Evolutionary conservation across 2,797 vertebrate genomes (phyloP).

Genomic region (Rhinoraja longicauda): DNA sequence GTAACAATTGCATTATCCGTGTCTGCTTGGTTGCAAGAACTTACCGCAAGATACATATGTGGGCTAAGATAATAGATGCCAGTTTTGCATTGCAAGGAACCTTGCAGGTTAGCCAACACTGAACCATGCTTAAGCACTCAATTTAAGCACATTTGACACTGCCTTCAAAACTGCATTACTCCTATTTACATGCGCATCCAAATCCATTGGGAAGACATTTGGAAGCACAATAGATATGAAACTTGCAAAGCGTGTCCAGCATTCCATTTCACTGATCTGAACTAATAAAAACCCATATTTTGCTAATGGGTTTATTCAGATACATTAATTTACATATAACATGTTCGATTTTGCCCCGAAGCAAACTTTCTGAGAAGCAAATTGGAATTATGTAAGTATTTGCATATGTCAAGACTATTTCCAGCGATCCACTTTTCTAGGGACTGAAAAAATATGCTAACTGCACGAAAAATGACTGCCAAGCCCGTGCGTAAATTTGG

Average conservation of each 20-base stretch:
- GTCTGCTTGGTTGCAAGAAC: not conserved
- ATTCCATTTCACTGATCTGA: not conserved
- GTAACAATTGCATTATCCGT: not conserved
- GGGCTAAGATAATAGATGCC: not conserved
- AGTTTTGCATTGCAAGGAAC: not conserved
- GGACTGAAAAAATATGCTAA: not conserved
- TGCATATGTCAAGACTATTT: constrained; percentile 25
- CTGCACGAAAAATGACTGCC: not conserved
- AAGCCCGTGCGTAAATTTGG: not conserved
- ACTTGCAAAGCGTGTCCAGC: not conserved
- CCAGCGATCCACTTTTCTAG: not conserved
- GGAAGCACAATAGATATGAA: not conserved
- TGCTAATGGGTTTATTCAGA: not conserved
- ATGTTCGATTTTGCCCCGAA: not conserved
- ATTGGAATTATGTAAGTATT: not conserved
- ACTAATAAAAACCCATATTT: not conserved
- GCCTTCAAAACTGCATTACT: not conserved
- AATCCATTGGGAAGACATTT: not conserved
- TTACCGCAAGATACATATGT: not conserved
- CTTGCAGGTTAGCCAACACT: not conserved
- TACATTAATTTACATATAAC: not conserved
- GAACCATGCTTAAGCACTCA: not conserved
- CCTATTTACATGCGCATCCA: not conserved
- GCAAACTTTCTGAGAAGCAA: constrained; percentile 11
- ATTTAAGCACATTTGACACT: not conserved